Evolutionary conservation across 2,888 invertebrate species (phyloP).

Genomic region (Phanerotoma sp.): DNA sequence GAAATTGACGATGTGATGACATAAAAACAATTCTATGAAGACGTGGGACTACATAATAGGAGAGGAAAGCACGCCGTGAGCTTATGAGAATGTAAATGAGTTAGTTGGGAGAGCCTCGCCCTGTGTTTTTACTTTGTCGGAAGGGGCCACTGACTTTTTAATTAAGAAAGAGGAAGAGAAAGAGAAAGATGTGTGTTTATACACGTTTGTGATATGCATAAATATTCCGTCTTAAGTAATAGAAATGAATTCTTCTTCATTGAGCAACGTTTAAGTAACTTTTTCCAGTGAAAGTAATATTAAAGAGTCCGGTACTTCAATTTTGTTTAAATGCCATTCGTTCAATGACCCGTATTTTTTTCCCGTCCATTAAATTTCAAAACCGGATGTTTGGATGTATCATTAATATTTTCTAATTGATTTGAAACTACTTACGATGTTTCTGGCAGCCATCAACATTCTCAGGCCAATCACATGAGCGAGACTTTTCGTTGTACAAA

Average conservation of each 20-base stretch:
- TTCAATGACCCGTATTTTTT: too few species aligned
- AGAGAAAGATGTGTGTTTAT: conserved; percentile 6
- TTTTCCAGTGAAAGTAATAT: too few species aligned
- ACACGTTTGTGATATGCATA: background rate
- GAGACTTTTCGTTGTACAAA: conserved; percentile 85
- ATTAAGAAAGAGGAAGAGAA: conserved; percentile 6
- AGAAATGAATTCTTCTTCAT: too few species aligned
- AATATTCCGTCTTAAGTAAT: background rate
- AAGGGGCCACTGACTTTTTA: conserved; percentile 38
- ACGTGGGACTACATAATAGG: conserved; percentile 18
- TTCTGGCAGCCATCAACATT: conserved; percentile 92
- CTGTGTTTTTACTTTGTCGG: conserved; percentile 34
- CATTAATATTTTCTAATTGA: background rate
- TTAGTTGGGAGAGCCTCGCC: conserved; percentile 22
- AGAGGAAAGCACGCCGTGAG: conserved; percentile 39
- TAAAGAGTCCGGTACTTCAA: too few species aligned
- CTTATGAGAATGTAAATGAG: conserved; percentile 46
- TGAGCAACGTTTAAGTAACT: too few species aligned
- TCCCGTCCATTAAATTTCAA: too few species aligned
- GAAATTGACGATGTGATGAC: too few species aligned
- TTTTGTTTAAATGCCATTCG: too few species aligned
- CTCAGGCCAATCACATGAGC: conserved; percentile 93
- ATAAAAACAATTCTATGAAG: background rate
- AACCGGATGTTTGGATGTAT: background rate
- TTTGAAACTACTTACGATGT: conserved; percentile 79